phyloP scores from a whole-genome alignment of 2,113 vertebrate genomes.

The Nipponia nippon region DNA sequence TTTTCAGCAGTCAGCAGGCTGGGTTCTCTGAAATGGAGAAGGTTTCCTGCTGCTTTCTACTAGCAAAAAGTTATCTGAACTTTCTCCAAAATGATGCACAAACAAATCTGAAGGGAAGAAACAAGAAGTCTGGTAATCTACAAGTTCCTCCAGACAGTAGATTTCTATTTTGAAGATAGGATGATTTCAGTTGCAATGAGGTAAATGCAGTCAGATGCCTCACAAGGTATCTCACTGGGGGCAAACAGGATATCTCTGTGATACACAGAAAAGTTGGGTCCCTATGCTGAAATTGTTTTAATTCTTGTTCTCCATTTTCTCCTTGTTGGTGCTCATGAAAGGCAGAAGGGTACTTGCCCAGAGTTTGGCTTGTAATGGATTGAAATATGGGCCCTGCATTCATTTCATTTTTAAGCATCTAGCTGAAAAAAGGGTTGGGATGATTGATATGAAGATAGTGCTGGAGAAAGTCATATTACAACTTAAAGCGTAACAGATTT shows the following conservation, averaged over 20 bases:
- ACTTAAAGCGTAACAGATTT: slow-evolving; percentile 58
- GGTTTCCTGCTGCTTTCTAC: background rate
- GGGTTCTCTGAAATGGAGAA: background rate
- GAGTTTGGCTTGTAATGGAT: background rate
- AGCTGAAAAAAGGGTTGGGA: background rate
- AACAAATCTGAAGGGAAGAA: background rate
- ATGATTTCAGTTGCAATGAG: background rate
- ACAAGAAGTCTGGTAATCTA: background rate
- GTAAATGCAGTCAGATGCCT: background rate
- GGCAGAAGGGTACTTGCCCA: background rate
- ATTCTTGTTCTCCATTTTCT: background rate
- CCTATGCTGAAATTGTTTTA: background rate
- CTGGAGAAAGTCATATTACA: slow-evolving; percentile 15
- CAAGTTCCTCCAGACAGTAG: background rate
- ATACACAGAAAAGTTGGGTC: background rate
- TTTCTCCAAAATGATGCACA: background rate
- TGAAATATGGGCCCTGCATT: slow-evolving; percentile 2
- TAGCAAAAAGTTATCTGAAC: background rate
- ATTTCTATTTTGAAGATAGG: background rate
- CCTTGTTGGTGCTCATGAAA: background rate
- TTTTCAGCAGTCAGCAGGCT: background rate
- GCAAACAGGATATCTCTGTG: background rate
- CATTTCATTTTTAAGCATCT: slow-evolving; percentile 26
- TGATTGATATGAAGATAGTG: background rate
- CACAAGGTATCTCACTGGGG: background rate